Percentiles rank a stretch among this genome's conserved stretches.
These are phyloP conservation scores for Leptinotarsa texana DNA, from an alignment of 1,140 invertebrate genomes.

Conservation along the genomic window DNA sequence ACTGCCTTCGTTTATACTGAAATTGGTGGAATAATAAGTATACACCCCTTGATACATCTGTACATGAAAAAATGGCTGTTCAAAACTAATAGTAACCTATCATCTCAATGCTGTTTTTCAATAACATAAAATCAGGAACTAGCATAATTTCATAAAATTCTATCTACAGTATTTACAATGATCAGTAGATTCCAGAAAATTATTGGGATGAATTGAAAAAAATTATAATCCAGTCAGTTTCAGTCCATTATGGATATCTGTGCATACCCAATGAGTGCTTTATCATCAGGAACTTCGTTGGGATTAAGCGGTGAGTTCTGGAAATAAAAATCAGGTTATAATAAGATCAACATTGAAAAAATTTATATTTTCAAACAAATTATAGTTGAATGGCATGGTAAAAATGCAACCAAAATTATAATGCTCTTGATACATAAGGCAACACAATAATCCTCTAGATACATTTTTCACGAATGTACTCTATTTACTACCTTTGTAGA, in stretches of 20 bases:
- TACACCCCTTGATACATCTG: too few relatives aligned
- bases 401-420: too few relatives aligned
- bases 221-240: slow-evolving; percentile 41
- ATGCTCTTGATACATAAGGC: too few relatives aligned
- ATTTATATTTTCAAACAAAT: too few relatives aligned
- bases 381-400: too few relatives aligned
- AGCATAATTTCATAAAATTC: slow-evolving; percentile 27
- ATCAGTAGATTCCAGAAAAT: slow-evolving; percentile 42
- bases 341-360: too few relatives aligned
- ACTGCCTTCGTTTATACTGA: too few relatives aligned
- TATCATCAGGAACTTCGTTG: slow-evolving; percentile 89
- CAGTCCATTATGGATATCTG: slow-evolving; percentile 91
- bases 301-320: slow-evolving; percentile 81
- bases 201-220: slow-evolving; percentile 35
- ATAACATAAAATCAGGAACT: slow-evolving; percentile 15
- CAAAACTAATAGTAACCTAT: background rate
- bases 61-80: too few relatives aligned
- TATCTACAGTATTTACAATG: slow-evolving; percentile 36
- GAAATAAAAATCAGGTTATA: slow-evolving; percentile 47
- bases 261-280: slow-evolving; percentile 93
- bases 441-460: too few relatives aligned
- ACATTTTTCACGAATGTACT: too few relatives aligned
- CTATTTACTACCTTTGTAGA: too few relatives aligned
- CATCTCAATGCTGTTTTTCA: background rate
- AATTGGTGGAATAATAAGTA: too few relatives aligned